These are phyloP conservation scores for Opisthograptis luteolata DNA, from an alignment of 2,888 invertebrate species.

Conservation along the genomic window DNA sequence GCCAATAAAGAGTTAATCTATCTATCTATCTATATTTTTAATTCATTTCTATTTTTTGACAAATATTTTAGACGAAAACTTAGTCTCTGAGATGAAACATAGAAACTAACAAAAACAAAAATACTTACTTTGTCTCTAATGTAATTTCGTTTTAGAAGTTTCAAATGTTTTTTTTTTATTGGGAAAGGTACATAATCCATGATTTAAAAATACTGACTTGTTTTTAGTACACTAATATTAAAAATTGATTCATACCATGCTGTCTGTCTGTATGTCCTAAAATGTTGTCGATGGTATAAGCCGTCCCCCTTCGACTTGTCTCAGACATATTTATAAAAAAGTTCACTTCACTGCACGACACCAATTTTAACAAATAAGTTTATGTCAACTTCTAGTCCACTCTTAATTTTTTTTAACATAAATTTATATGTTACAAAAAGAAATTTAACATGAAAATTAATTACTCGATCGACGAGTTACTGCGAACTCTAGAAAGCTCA, in stretches of 20 bases:
- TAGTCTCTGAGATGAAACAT: no score
- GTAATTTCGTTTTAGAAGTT: no score
- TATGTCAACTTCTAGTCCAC: conserved; percentile 5
- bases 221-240: background rate
- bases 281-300: conserved; percentile 76
- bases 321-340: conserved; percentile 47
- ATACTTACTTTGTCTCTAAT: no score
- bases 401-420: conserved; percentile 5
- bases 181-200: no score
- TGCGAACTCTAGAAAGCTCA: conserved; percentile 15
- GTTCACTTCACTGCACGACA: conserved; percentile 37
- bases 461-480: conserved; percentile 6
- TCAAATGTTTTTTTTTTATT: no score
- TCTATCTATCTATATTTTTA: no score
- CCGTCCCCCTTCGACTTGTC: conserved; percentile 65
- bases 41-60: no score
- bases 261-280: conserved; percentile 65
- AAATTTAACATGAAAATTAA: background rate
- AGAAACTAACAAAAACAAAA: no score
- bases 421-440: background rate
- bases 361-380: background rate
- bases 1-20: no score
- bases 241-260: conserved; percentile 42
- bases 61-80: no score
- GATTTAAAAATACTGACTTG: no score